Base-by-base conservation (phyloP, 35 echinoderm and acorn worm genomes). In the Ophioderma brevispina region DNA sequence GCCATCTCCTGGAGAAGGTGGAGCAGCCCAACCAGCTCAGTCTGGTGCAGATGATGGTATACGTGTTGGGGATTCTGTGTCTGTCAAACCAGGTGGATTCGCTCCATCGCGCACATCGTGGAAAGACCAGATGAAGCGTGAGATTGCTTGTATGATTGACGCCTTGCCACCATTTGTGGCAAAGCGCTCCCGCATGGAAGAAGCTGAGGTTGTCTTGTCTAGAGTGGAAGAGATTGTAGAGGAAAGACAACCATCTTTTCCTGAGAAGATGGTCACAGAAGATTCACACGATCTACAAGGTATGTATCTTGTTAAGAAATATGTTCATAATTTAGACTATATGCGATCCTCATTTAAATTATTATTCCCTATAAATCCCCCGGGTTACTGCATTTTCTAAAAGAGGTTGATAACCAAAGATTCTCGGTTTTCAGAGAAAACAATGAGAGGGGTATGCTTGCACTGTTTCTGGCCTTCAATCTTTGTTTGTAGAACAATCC, bases 91-190 rank as follows among this genome's bases (percentile, higher is more conserved):
- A 23, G 35, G 41, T 23, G 34, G 4, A 8, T n/a, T 14, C 1
- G 39, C 25, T 1, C 80, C 30, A 35, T 39, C 33, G 31, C 43
- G 31, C 36, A 43, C 25, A 6, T 39, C 89, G 31, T 35, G 40
- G 38, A 91, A 78, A 36, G 39, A 91, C 31, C 33, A 55, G 64
- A 30, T 64, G 37, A 70, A 59, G 18, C 80, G 75, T 17, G 41
- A 91, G 28, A 55, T 76, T 34, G 56, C 82, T 14, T 13, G 1
- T 19, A 23, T 77, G 31, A 35, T 42, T 32, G 38, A 49, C 25
- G 36, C 5, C 30, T 37, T 82, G 52, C 64, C 80, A n/a, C n/a
- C 35, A 0, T 76, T 64, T 75, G 80, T 70, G 13, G 55, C 79
- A 13, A 83, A 91, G 80, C 64, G 70, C 0, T 17, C 80, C 35